Evolutionary conservation across 1,140 invertebrate genomes (phyloP), one percentile per base, ranked within the genome.

Genomic region (Ips typographus): DNA sequence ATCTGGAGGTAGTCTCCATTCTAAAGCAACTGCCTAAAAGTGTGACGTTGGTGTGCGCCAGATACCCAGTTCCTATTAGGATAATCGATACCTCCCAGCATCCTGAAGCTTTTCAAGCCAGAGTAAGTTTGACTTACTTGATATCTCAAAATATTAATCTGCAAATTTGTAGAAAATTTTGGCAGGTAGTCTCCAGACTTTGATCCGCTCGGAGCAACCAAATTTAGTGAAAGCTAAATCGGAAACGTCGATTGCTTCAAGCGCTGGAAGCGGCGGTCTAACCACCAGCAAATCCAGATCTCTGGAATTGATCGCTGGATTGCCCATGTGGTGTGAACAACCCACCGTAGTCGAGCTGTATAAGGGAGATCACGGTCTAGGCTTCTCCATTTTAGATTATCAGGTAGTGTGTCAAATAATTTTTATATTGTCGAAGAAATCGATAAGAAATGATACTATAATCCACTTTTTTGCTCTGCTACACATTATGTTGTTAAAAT

Each of bases 361-460:
- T 53, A 96, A 96, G 80, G 91, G 91, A 65, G 92, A 94, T 71
- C 82, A 90, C 59, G 94, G 94, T 1, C 84, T 96, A 2, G 94
- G 94, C 44, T 96, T 96, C 83, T 94, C 91, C 63, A 94, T 96
- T 71, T 83, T 95, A 55, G 94, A 96, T 80, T 96, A 96, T 81
- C 91, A 95, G 88, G 93, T 94, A 78, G 40, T 52, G 8, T 22
- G 22, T 4, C 40, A 55, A 55, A 22, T 22, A 49, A 49, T 47
- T 47, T 47, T 6, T 6, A 47, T 47, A 47, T 47, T 47, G 44
- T n/a, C n/a, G 44, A 47, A 47, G 5, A n/a, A 47, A 6, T 47
- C 44, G n/a, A 47, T n/a, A 47, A 47, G 22, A 22, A 22, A 22
- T 22, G 22, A 0, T 22, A 22, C 22, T 22, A 22, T 22, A 22